Percentiles rank a stretch among this genome's conserved stretches.
Evolutionary conservation across 2,888 invertebrate genomes (phyloP).

Genomic region (Platycheirus albimanus): DNA sequence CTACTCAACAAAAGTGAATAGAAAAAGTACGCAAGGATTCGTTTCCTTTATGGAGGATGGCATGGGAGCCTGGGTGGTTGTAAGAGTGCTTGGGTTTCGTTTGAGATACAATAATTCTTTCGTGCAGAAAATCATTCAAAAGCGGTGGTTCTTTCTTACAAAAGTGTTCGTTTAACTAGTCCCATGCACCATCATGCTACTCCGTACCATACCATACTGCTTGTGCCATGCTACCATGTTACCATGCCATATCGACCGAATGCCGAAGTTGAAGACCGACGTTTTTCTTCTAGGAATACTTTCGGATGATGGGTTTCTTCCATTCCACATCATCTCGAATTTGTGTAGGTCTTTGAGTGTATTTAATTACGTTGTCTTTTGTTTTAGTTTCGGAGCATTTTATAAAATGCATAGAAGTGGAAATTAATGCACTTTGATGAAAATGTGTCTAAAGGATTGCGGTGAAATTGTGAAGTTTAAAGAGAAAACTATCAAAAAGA

Average conservation of each 20-base stretch:
- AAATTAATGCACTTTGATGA: slow-evolving; percentile 62
- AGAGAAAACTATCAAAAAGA: background rate
- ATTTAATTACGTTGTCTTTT: slow-evolving; percentile 63
- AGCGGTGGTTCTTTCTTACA: slow-evolving; percentile 9
- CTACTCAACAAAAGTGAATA: background rate
- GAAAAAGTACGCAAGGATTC: slow-evolving; percentile 20
- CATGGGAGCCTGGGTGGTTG: no score
- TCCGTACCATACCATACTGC: background rate
- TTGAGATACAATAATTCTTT: slow-evolving; percentile 49
- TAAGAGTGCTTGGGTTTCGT: slow-evolving; percentile 34
- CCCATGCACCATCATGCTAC: slow-evolving; percentile 29
- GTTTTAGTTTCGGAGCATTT: slow-evolving; percentile 50
- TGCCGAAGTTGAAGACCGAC: background rate
- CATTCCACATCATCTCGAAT: slow-evolving; percentile 38
- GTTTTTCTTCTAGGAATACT: slow-evolving; percentile 17
- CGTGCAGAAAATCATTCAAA: slow-evolving; percentile 53
- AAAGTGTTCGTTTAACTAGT: slow-evolving; percentile 16
- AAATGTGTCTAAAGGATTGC: slow-evolving; percentile 13
- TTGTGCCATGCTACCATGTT: no score
- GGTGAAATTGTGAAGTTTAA: background rate
- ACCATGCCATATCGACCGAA: background rate
- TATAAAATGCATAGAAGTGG: slow-evolving; percentile 55
- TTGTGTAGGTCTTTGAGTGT: slow-evolving; percentile 54
- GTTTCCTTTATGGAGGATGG: no score
- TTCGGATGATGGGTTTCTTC: slow-evolving; percentile 14